Conservation (phyloP, 2,888 invertebrate genomes). For the Hetaerina titia region DNA sequence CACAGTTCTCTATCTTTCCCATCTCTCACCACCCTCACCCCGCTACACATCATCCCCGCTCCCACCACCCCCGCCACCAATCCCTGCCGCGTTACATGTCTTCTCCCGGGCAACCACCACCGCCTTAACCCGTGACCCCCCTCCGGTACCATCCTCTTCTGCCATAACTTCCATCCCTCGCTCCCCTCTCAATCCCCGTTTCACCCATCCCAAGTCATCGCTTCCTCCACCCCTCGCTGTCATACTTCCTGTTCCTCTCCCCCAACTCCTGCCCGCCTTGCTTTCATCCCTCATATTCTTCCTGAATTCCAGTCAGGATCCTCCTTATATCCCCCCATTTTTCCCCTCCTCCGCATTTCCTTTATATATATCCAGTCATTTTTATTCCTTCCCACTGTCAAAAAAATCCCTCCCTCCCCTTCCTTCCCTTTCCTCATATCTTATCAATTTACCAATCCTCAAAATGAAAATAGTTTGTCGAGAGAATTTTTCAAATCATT, state of each 20-base stretch:
- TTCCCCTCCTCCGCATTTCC: not conserved
- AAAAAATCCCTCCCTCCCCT: too few species aligned
- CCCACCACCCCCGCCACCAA: not conserved
- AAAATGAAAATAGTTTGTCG: too few species aligned
- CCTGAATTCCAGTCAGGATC: constrained; percentile 56
- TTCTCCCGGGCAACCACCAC: not conserved
- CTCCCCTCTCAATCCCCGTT: not conserved
- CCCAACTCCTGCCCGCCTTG: constrained; percentile 1
- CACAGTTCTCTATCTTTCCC: not conserved
- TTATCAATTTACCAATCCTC: too few species aligned
- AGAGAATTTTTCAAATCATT: too few species aligned
- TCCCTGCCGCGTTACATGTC: not conserved
- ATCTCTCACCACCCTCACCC: not conserved
- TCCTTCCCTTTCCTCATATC: too few species aligned
- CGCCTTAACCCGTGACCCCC: not conserved
- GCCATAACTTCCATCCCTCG: not conserved
- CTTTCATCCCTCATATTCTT: constrained; percentile 37
- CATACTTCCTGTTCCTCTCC: not conserved
- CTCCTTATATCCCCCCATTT: constrained; percentile 27
- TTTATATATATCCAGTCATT: too few species aligned
- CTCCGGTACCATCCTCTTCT: not conserved
- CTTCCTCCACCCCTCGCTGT: not conserved
- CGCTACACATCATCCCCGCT: not conserved
- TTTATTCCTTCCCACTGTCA: too few species aligned
- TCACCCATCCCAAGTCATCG: not conserved